Conservation (phyloP, 2,888 invertebrate species). For the Drosophila meridionalis region DNA sequence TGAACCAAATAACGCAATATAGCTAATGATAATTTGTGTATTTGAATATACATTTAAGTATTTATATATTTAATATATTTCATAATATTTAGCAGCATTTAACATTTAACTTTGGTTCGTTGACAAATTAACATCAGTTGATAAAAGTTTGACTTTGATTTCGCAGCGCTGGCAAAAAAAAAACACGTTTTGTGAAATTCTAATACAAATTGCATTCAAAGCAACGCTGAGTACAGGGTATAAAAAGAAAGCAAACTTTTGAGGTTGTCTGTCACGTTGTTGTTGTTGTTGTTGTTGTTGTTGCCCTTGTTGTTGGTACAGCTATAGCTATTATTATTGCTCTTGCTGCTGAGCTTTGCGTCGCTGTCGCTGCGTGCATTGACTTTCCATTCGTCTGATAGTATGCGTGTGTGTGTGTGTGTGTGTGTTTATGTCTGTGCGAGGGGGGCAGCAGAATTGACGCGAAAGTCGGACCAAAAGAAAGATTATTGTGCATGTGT, state of each 20-base stretch:
- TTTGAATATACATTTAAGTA: no score
- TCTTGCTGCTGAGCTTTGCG: constrained; percentile 48
- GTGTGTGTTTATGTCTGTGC: not conserved
- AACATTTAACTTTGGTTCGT: not conserved
- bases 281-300: constrained; percentile 20
- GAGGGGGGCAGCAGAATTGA: not conserved
- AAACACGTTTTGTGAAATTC: constrained; percentile 68
- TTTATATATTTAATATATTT: not conserved
- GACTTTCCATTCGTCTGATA: constrained; percentile 70
- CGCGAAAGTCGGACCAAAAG: constrained; percentile 20
- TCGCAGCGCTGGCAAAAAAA: constrained; percentile 8
- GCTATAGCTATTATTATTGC: constrained; percentile 28
- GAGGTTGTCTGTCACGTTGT: constrained; percentile 35
- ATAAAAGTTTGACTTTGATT: constrained; percentile 26
- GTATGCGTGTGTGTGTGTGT: constrained; percentile 2
- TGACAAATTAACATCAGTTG: not conserved
- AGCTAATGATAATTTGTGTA: no score
- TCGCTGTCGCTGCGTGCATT: constrained; percentile 67
- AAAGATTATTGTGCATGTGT: constrained; percentile 4
- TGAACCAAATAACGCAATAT: no score
- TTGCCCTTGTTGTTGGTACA: constrained; percentile 16
- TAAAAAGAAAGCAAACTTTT: constrained; percentile 66
- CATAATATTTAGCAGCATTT: not conserved
- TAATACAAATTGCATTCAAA: constrained; percentile 67
- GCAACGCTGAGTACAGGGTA: not conserved